Evolutionary conservation across 2,888 invertebrate genomes (phyloP), one percentile per base, ranked within the genome.

Genomic region (Arrhopalites spinosus): DNA sequence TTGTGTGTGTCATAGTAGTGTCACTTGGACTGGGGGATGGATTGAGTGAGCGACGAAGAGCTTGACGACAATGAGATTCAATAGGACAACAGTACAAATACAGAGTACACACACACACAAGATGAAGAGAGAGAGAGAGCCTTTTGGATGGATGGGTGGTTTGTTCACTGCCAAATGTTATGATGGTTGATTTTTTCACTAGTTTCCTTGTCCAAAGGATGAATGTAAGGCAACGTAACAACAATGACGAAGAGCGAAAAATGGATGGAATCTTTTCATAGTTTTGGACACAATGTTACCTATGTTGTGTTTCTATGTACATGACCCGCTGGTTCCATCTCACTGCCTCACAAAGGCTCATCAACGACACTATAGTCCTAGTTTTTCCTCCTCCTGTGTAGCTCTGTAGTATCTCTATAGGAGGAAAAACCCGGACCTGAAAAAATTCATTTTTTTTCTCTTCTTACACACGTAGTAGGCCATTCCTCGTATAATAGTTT

Each of bases 261-360:
- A 59, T 63, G 73, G 73, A 64, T 66, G 64, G 73, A 56, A 73
- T 66, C 73, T 73, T 73, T 66, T 73, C 66, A 66, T 53, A 45
- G 30, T 36, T n/a, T 45, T 69, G 75, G 69, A 69, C 50, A 74
- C 61, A 72, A 71, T 74, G 74, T 70, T 74, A 69, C 70, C 61
- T 56, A 50, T 50, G 50, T 50, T n/a, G 15, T 50, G 20, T 50
- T 59, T 23, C 36, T 25, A 15, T 59, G 27, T 25, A 27, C 29
- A 29, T 36, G 53, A 53, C 70, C 73, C 70, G 73, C 73, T 77
- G 70, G 77, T 77, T 77, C 77, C 77, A 66, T 77, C 61, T 71
- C 77, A 77, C 70, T 77, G 77, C 74, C 56, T 77, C 74, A 77
- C 73, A 77, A 77, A 74, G 74, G 66, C 66, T 77, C 77, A 77